Base-by-base conservation (phyloP, 2,888 invertebrate genomes). In the Margaritifera margaritifera region DNA sequence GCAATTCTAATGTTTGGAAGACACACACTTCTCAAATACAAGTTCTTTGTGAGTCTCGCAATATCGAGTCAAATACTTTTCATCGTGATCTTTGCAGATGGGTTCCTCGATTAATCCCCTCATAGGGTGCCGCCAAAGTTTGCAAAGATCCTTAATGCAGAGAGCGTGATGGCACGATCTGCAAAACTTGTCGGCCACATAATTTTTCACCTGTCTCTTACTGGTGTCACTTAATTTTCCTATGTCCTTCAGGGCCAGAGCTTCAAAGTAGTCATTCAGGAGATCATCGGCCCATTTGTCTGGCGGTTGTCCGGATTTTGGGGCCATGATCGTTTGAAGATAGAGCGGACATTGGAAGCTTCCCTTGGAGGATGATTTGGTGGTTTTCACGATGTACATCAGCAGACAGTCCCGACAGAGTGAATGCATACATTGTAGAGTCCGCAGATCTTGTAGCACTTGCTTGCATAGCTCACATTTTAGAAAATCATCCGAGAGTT, bases 21-120 rank as follows among this genome's bases (percentile, higher is more conserved):
- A 75, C 0, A 71, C 71, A 55, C 81, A 81, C 54, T 74, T 69
- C 51, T 76, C 75, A 54, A 79, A 81, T 1, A 77, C 58, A 19
- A 77, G 63, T 53, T 75, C 56, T n/a, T 72, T 54, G 53, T 81
- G 81, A 19, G 74, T 66, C 15, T 76, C 75, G 53, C 81, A 81
- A 42, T 74, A 81, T 27, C 66, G 68, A 11, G 72, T 74, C 0
- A 78, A 70, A 50, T 42, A 65, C 52, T 81, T 76, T 25, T 74
- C 77, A n/a, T 68, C 67, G 60, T 81, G 81, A 15, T 58, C 22
- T 2, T 59, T 22, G 59, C 81, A 81, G 6, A 66, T 63, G 2
- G 81, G 79, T 1, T 65, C 55, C 1, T 72, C 64, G 22, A 79
- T 69, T 1, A 77, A 69, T 15, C 72, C 65, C 31, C 72, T 70